Percentiles rank a stretch among this genome's conserved stretches.
phyloP scores from a whole-genome alignment of 1,140 invertebrate species.

The Phocides pigmalion region DNA sequence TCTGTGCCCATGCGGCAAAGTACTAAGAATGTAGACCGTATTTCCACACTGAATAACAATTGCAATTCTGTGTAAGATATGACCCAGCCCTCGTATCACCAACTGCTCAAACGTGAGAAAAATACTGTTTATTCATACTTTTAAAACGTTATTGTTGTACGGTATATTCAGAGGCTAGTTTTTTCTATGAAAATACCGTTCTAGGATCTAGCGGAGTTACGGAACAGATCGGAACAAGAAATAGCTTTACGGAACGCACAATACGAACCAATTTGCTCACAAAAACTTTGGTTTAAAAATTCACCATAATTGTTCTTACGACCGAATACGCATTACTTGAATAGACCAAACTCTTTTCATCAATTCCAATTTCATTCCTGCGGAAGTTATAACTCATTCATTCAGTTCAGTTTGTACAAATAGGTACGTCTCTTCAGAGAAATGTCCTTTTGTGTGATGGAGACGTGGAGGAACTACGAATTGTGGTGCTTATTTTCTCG shows the following conservation, averaged over 20 bases:
- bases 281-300: constrained; percentile 15
- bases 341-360: constrained; percentile 41
- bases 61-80: too few species aligned
- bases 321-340: constrained; percentile 22
- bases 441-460: constrained; percentile 33
- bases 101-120: too few species aligned
- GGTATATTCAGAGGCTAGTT: too few species aligned
- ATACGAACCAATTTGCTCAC: neutral
- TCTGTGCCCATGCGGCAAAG: too few species aligned
- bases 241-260: neutral
- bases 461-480: constrained; percentile 4
- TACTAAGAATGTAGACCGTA: too few species aligned
- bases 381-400: constrained; percentile 59
- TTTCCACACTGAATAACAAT: too few species aligned
- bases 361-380: constrained; percentile 47
- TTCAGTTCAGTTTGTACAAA: constrained; percentile 42
- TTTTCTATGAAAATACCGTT: too few species aligned
- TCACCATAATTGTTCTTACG: constrained; percentile 4
- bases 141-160: too few species aligned
- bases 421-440: constrained; percentile 23
- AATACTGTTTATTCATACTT: too few species aligned
- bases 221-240: neutral
- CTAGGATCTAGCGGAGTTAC: too few species aligned
- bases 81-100: too few species aligned
- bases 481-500: neutral